These are phyloP conservation scores for Agrochola circellaris DNA, from an alignment of 2,888 invertebrate genomes.

Conservation along the genomic window DNA sequence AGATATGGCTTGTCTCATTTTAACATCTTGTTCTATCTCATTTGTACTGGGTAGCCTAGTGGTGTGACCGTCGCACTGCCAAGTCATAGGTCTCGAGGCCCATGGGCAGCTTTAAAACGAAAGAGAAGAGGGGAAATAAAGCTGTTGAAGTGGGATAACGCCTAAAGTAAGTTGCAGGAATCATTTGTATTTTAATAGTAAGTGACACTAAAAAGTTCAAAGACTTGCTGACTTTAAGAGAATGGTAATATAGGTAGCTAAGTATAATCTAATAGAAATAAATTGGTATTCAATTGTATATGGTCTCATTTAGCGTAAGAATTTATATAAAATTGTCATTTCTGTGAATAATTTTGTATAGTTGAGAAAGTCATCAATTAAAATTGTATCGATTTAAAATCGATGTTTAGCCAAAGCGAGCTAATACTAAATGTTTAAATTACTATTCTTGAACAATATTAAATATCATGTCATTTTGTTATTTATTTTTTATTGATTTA, in stretches of 20 bases:
- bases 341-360: constrained; percentile 52
- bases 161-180: constrained; percentile 31
- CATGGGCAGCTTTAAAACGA: no score
- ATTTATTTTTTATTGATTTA: constrained; percentile 61
- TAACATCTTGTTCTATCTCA: background rate
- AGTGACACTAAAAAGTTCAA: constrained; percentile 57
- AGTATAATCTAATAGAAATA: constrained; percentile 58
- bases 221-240: constrained; percentile 58
- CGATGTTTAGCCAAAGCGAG: constrained; percentile 65
- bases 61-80: no score
- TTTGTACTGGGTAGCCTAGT: background rate
- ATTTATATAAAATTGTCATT: constrained; percentile 50
- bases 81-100: no score
- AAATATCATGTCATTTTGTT: constrained; percentile 55
- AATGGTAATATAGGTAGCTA: constrained; percentile 60
- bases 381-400: constrained; percentile 62
- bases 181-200: constrained; percentile 32
- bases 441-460: constrained; percentile 55
- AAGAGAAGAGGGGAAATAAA: background rate
- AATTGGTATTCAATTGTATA: constrained; percentile 66
- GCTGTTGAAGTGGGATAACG: background rate
- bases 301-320: constrained; percentile 69
- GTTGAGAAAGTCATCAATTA: constrained; percentile 45
- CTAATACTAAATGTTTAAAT: constrained; percentile 46
- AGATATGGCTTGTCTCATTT: constrained; percentile 9